Evolutionary conservation across 2,888 invertebrate species (phyloP), one percentile per base, ranked within the genome.

Genomic region (Calameuta idolon): DNA sequence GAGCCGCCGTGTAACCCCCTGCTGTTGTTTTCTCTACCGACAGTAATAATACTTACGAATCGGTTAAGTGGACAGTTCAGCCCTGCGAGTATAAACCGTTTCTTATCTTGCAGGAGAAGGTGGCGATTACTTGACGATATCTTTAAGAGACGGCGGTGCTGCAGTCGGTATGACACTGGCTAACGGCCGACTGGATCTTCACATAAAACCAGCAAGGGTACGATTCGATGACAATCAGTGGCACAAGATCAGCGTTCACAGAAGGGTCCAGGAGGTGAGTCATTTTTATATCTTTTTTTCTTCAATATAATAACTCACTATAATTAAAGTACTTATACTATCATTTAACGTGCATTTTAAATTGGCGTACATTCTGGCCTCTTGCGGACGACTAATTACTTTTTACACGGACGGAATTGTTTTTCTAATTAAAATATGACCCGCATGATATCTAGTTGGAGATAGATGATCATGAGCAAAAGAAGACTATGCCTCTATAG

Each of bases 161-260:
- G 95, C 96, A 55, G 93, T 98, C 75, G 96, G 96, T 73, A 97
- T 98, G 95, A 97, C 97, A 2, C 93, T 98, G 34, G 97, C 98
- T 3, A 97, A 97, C 88, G 97, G 97, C 12, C 96, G 97, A 89
- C 95, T 97, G 90, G 97, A 97, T 93, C 95, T 97, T 94, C 97
- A 95, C 89, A 97, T 98, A 87, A 97, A 96, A 90, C 97, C 98
- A 0, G 95, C 96, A 75, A 95, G 95, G 92, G 95, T 98, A 37
- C 94, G 98, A 75, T 98, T 98, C 91, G 98, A 98, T 90, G 98
- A 98, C 92, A 98, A 98, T 92, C 97, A 97, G 91, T 98, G 98
- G 98, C 98, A 98, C 92, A 97, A 97, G 92, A 95, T 98, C 77
- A 95, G 96, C 77, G 96, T 98, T 4, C 96, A 97, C 89, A 93